Base-by-base conservation (phyloP, 1,140 invertebrate genomes). In the Drusus annulatus region DNA sequence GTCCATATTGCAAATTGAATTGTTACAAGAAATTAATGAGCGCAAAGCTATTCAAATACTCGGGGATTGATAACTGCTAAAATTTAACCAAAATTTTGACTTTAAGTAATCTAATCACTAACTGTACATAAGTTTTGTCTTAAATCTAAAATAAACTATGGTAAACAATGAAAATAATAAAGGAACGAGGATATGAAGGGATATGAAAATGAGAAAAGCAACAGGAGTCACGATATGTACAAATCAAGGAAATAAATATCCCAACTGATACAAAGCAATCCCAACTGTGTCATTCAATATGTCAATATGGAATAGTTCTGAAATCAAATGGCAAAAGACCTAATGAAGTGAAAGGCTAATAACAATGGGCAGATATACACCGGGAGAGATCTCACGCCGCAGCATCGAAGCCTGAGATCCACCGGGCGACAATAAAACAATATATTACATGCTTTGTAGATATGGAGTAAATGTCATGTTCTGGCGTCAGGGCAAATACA, bases 61-160 rank as follows among this genome's bases (percentile, higher is more conserved):
- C 84, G 86, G 88, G 88, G 88, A 87, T 89, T 74, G 69, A 74
- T 74, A 74, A 56, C 69, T 16, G 69, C 52, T 74, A 52, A 74
- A 74, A 56, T 74, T 73, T n/a, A 73, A 73, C 69, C 54, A 73
- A 79, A 28, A 28, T 28, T 73, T 79, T 79, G 51, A 54, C 71
- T 58, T 31, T 65, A 79, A 79, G 77, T 81, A 76, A 87, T 88
- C 89, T 90, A 90, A 88, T 90, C 87, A 89, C 89, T 84, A 83
- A 90, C 89, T 90, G 89, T 90, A 90, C 88, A 90, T 90, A 90
- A 90, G 88, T 89, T 90, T 90, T 89, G 89, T 88, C 89, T 90
- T 90, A 90, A 87, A 84, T 86, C 89, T 90, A 81, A 90, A 89
- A 89, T 89, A 90, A 90, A 89, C 89, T 90, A 89, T 87, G 87